A percentile compares a stretch with the other conserved stretches of the same genome.
Evolutionary conservation across 2,888 invertebrate genomes (phyloP).

Genomic region (Lucinisca nassula): DNA sequence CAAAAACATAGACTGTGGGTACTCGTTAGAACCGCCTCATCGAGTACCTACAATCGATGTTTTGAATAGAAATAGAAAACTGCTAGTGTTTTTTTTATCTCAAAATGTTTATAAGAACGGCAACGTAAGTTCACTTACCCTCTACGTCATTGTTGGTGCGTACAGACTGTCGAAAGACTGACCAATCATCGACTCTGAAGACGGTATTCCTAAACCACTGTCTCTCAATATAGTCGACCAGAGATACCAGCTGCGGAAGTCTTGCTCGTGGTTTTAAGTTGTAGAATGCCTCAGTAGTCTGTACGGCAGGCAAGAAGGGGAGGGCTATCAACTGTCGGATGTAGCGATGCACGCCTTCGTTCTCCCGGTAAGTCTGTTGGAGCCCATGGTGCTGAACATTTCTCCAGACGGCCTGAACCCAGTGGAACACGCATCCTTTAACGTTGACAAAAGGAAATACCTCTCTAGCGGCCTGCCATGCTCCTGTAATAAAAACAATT

Average conservation of each 20-base stretch:
- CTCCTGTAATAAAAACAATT: conserved; percentile 18
- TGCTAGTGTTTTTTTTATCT: no score
- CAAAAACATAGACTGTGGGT: no score
- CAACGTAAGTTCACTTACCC: background rate
- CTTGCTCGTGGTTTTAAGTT: conserved; percentile 12
- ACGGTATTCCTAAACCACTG: background rate
- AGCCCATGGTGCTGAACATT: conserved; percentile 22
- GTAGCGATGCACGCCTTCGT: conserved; percentile 1
- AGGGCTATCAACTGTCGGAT: conserved; percentile 29
- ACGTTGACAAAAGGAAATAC: background rate
- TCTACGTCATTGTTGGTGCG: background rate
- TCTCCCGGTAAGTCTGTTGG: background rate
- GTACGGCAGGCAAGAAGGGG: conserved; percentile 24
- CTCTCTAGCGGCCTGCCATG: conserved; percentile 22
- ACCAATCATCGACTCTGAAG: background rate
- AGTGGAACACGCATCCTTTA: background rate
- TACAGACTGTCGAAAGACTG: background rate
- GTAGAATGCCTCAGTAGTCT: conserved; percentile 22
- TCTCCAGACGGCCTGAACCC: background rate
- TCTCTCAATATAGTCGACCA: background rate
- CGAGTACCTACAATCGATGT: no score
- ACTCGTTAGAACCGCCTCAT: no score
- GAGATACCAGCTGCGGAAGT: background rate
- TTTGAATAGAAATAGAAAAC: no score
- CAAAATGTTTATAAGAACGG: no score